Conservation (phyloP, 1,140 invertebrate genomes). For the Tigriopus japonicus region DNA sequence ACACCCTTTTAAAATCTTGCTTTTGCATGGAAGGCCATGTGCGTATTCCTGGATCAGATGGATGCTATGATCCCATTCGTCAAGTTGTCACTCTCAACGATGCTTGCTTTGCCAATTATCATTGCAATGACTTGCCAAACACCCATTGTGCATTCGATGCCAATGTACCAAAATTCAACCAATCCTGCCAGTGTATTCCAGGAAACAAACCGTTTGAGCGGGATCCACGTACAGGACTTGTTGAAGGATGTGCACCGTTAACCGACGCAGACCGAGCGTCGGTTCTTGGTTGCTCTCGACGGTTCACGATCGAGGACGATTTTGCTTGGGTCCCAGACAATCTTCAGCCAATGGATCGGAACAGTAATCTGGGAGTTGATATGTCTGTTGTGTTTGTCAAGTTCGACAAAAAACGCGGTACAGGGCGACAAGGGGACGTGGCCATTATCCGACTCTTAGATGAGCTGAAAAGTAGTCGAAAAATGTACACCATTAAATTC, state of each 20-base stretch:
- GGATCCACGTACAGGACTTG: slow-evolving; percentile 8
- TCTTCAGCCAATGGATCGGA: neutral
- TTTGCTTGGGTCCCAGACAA: slow-evolving; percentile 9
- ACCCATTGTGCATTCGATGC: neutral
- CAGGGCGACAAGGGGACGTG: neutral
- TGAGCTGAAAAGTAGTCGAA: neutral
- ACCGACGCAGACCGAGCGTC: slow-evolving; percentile 7
- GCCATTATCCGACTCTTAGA: slow-evolving; percentile 5
- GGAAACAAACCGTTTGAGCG: slow-evolving; percentile 14
- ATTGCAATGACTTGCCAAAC: slow-evolving; percentile 12
- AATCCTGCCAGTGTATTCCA: slow-evolving; percentile 11
- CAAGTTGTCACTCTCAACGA: slow-evolving; percentile 10
- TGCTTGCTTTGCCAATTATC: slow-evolving; percentile 11
- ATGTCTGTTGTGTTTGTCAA: neutral
- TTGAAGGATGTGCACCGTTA: slow-evolving; percentile 11
- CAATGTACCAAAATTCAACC: slow-evolving; percentile 5
- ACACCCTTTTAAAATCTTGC: slow-evolving; percentile 9
- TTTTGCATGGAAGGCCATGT: slow-evolving; percentile 5
- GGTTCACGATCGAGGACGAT: slow-evolving; percentile 1
- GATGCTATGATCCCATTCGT: slow-evolving; percentile 14
- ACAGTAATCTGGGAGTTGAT: neutral
- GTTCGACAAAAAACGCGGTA: neutral
- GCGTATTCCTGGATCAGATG: slow-evolving; percentile 5
- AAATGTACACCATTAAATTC: slow-evolving; percentile 8
- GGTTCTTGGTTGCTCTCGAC: slow-evolving; percentile 3